Conservation (phyloP, 1,140 invertebrate species). For the fruit fly (Drosophila melanogaster) region Release_6_plus_ISO1_MT NT_033777.3:14465001-14465500, state of each 20-base stretch:
- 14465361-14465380: constrained; percentile 22
- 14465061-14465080: constrained; percentile 72
- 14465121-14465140: constrained; percentile 68
- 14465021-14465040: constrained; percentile 68
- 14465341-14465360: constrained; percentile 10
- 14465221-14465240: constrained; percentile 66
- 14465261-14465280: constrained; percentile 66
- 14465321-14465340: constrained; percentile 26
- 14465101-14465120: constrained; percentile 71
- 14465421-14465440: constrained; percentile 40
- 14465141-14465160: constrained; percentile 13
- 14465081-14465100: constrained; percentile 79
- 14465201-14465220: constrained; percentile 49
- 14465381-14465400: constrained; percentile 1
- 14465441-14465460: constrained; percentile 38
- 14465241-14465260: constrained; percentile 73
- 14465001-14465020: constrained; percentile 50
- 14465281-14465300: constrained; percentile 66
- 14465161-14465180: constrained; percentile 5
- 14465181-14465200: constrained; percentile 76
- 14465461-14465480: constrained; percentile 60
- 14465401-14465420: constrained; percentile 61
- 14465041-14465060: constrained; percentile 40
- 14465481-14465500: constrained; percentile 42
- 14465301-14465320: constrained; percentile 52